A percentile compares a stretch with the other conserved stretches of the same genome.
These are phyloP conservation scores for Drosophila lacertosa DNA, from an alignment of 1,140 invertebrate genomes.

Conservation along the genomic window DNA sequence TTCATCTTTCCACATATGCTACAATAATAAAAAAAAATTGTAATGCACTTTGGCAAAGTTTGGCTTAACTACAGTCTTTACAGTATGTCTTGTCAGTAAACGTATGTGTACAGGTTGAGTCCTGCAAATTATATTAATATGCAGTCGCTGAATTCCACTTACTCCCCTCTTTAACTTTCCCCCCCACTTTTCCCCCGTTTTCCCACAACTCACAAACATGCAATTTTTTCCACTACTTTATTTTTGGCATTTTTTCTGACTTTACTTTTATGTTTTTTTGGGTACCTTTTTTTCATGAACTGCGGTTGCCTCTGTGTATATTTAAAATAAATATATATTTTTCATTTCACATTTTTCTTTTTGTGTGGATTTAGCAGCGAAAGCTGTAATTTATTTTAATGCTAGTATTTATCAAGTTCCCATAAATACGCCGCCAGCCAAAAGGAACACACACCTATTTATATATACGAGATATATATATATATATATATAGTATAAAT, in stretches of 20 bases:
- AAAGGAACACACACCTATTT: slow-evolving; percentile 12
- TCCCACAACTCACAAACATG: slow-evolving; percentile 39
- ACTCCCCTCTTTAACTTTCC: not conserved
- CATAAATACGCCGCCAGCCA: slow-evolving; percentile 40
- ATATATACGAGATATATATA: slow-evolving; percentile 11
- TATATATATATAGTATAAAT: slow-evolving; percentile 38
- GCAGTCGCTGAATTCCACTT: slow-evolving; percentile 55
- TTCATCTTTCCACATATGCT: slow-evolving; percentile 43
- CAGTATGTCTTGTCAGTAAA: slow-evolving; percentile 23
- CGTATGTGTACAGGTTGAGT: slow-evolving; percentile 30
- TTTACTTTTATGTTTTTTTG: slow-evolving; percentile 15
- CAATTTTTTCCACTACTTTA: slow-evolving; percentile 57
- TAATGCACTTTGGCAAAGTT: slow-evolving; percentile 71
- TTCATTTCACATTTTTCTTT: slow-evolving; percentile 18
- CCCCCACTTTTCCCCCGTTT: slow-evolving; percentile 13
- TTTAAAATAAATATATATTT: slow-evolving; percentile 67
- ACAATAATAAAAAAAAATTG: slow-evolving; percentile 49
- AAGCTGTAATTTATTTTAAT: slow-evolving; percentile 83
- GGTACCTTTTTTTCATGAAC: slow-evolving; percentile 51
- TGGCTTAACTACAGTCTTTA: slow-evolving; percentile 28
- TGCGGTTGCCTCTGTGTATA: slow-evolving; percentile 45
- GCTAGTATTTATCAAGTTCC: slow-evolving; percentile 72
- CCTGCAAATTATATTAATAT: slow-evolving; percentile 83
- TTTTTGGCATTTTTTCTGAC: not conserved
- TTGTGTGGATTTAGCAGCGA: slow-evolving; percentile 41